Conservation (phyloP, 2,797 vertebrate genomes). For the Phrynocephalus guinanensis region DNA sequence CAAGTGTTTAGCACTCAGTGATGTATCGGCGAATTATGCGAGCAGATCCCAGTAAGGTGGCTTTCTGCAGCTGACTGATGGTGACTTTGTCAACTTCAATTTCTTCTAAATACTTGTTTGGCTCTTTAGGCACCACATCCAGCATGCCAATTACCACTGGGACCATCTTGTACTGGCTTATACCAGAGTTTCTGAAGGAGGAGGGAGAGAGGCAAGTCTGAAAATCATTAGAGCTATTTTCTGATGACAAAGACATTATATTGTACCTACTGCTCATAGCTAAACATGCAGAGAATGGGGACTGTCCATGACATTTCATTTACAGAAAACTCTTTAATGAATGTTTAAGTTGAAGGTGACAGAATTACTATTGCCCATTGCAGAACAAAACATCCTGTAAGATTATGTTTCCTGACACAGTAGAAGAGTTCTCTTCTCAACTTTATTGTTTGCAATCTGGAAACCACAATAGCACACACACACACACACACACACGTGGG, state of each 20-base stretch:
- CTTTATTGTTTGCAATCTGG: conserved; percentile 55
- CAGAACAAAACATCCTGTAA: conserved; percentile 35
- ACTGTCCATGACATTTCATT: conserved; percentile 42
- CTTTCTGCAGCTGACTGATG: too few relatives aligned
- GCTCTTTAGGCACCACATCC: too few relatives aligned
- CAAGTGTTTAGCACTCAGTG: too few relatives aligned
- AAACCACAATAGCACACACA: too few relatives aligned
- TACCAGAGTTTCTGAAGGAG: not conserved
- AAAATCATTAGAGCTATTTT: conserved; percentile 21
- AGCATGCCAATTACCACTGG: too few relatives aligned
- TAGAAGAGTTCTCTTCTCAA: conserved; percentile 41
- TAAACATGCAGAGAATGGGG: conserved; percentile 46
- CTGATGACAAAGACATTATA: conserved; percentile 55
- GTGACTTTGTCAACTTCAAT: too few relatives aligned
- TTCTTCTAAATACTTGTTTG: too few relatives aligned
- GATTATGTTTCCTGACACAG: conserved; percentile 31
- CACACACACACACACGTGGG: too few relatives aligned
- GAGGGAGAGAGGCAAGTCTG: conserved; percentile 6
- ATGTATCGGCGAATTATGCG: too few relatives aligned
- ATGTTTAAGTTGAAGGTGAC: conserved; percentile 48
- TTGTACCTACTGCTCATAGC: not conserved
- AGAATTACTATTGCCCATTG: conserved; percentile 60
- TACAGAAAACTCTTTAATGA: conserved; percentile 57
- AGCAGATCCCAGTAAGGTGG: too few relatives aligned
- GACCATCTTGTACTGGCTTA: not conserved